Evolutionary conservation across 35 echinoderm and acorn worm species (phyloP).

Genomic region (Nesometra sesokonis): DNA sequence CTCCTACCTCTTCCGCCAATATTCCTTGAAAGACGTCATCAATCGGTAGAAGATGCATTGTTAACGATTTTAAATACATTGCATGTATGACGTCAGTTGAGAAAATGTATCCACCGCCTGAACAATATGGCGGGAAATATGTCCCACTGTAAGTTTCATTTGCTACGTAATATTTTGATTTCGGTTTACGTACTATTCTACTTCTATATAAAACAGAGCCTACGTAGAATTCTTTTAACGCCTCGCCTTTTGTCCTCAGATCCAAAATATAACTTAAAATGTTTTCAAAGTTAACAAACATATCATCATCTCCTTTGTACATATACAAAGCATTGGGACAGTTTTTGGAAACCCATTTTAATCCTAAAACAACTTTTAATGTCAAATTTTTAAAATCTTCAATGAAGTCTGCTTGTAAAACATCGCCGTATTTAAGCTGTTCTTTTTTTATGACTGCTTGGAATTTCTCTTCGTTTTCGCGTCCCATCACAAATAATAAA

Average conservation of each 20-base stretch:
- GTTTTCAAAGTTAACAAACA: slow-evolving; percentile 82
- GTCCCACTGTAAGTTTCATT: slow-evolving; percentile 60
- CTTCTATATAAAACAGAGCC: slow-evolving; percentile 52
- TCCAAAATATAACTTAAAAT: slow-evolving; percentile 51
- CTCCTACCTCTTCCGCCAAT: slow-evolving; percentile 46
- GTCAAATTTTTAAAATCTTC: slow-evolving; percentile 84
- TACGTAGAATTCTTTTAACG: slow-evolving; percentile 36
- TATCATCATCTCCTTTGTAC: slow-evolving; percentile 95
- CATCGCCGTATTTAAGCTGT: slow-evolving; percentile 59
- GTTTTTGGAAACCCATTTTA: slow-evolving; percentile 71
- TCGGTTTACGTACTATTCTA: slow-evolving; percentile 29
- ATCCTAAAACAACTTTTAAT: slow-evolving; percentile 62
- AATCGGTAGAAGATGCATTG: slow-evolving; percentile 70
- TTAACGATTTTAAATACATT: slow-evolving; percentile 66
- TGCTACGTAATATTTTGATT: slow-evolving; percentile 69
- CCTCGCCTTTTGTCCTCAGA: slow-evolving; percentile 21
- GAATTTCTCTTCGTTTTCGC: slow-evolving; percentile 46
- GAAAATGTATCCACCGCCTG: slow-evolving; percentile 79
- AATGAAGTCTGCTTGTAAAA: slow-evolving; percentile 66
- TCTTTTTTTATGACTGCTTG: slow-evolving; percentile 48
- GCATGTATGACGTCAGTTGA: slow-evolving; percentile 59
- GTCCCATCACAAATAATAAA: slow-evolving; percentile 73
- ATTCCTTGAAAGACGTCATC: slow-evolving; percentile 89
- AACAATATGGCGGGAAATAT: slow-evolving; percentile 92
- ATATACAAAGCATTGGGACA: slow-evolving; percentile 66